A percentile compares a stretch with the other conserved stretches of the same genome.
Conservation (phyloP, 1,140 invertebrate genomes). For the Drosophila serrata region DNA sequence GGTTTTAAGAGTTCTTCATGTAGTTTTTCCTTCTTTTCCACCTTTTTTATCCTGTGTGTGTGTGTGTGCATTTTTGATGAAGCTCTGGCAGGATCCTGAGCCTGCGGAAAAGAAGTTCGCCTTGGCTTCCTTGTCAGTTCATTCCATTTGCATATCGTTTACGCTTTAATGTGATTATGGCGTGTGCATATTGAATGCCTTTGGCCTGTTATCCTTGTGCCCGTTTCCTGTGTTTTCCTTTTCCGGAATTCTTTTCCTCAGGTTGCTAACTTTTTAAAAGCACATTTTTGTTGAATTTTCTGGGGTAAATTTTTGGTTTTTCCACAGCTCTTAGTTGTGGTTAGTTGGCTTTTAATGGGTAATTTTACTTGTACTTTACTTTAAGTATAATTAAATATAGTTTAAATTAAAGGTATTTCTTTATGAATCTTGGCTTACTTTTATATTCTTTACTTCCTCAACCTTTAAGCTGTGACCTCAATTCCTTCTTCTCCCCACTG, state of each 20-base stretch:
- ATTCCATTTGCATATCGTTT: conserved; percentile 83
- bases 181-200: conserved; percentile 79
- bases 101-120: conserved; percentile 28
- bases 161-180: conserved; percentile 84
- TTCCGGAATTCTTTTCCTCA: conserved; percentile 14
- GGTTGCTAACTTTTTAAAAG: conserved; percentile 61
- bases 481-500: neutral
- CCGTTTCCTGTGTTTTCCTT: conserved; percentile 11
- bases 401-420: too few relatives aligned
- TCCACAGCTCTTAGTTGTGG: conserved; percentile 16
- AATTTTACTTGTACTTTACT: too few relatives aligned
- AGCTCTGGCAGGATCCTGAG: conserved; percentile 30
- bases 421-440: too few relatives aligned
- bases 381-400: too few relatives aligned
- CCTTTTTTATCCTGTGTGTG: conserved; percentile 28
- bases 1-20: conserved; percentile 39
- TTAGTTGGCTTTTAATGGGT: conserved; percentile 47
- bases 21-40: conserved; percentile 56
- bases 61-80: conserved; percentile 78
- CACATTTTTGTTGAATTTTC: conserved; percentile 48
- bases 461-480: conserved; percentile 50
- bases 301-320: conserved; percentile 4
- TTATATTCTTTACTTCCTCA: too few relatives aligned
- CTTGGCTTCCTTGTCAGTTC: conserved; percentile 73
- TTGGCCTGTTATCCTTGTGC: conserved; percentile 41